Percentiles rank a stretch among this genome's conserved stretches.
phyloP scores from a whole-genome alignment of 2,888 invertebrate genomes.

The Anodontia alba region DNA sequence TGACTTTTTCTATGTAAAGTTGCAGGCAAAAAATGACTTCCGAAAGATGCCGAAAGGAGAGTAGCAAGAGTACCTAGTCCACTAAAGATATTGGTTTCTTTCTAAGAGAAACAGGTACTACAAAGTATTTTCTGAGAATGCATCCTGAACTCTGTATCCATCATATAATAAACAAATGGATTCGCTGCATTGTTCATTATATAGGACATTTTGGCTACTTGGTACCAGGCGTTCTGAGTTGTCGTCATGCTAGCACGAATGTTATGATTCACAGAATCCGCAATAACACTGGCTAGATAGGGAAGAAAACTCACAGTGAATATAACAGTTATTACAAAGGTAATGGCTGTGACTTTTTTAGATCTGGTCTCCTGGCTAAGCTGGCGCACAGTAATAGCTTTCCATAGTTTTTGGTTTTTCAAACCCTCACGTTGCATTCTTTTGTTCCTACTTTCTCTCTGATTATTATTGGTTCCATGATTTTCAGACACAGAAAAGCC shows the following conservation, averaged over 20 bases:
- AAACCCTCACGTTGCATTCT: too few species aligned
- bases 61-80: too few species aligned
- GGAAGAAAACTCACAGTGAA: constrained; percentile 3
- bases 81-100: too few species aligned
- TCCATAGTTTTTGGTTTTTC: not conserved
- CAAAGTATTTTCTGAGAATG: not conserved
- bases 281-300: not conserved
- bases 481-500: too few species aligned
- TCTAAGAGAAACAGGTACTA: not conserved
- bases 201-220: not conserved
- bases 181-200: not conserved
- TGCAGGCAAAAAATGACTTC: too few species aligned
- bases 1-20: too few species aligned
- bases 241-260: not conserved
- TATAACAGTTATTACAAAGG: constrained; percentile 1
- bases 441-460: too few species aligned
- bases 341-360: constrained; percentile 2
- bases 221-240: not conserved
- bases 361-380: not conserved
- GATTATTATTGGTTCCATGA: too few species aligned
- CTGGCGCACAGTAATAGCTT: not conserved
- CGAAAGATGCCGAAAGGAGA: too few species aligned
- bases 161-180: not conserved
- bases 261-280: not conserved
- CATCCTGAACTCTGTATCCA: constrained; percentile 5